A percentile compares a stretch with the other conserved stretches of the same genome.
Conservation (phyloP, 1,140 invertebrate species). For the Drosophila kohkoa region DNA sequence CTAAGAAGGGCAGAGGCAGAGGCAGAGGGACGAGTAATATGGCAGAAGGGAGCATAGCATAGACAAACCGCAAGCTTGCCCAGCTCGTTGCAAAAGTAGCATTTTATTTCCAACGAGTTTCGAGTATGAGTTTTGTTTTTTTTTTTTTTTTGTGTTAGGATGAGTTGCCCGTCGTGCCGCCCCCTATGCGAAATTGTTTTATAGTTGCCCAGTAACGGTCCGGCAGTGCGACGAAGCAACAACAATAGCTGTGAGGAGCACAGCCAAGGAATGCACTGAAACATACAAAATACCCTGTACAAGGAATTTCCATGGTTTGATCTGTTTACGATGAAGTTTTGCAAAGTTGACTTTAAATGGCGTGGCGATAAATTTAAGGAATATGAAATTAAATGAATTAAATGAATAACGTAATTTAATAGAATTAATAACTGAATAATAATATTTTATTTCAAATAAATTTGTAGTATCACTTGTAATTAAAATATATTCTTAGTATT, state of each 20-base stretch:
- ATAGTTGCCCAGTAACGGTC: constrained; percentile 65
- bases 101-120: constrained; percentile 35
- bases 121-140: background rate
- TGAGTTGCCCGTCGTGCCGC: constrained; percentile 29
- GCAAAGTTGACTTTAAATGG: background rate
- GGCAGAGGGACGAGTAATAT: constrained; percentile 9
- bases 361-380: too few species aligned
- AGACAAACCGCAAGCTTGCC: constrained; percentile 48
- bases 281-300: constrained; percentile 22
- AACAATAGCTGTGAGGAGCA: constrained; percentile 14
- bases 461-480: too few species aligned
- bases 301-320: background rate
- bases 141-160: background rate
- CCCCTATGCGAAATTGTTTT: constrained; percentile 76
- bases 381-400: too few species aligned
- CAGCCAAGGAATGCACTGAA: background rate
- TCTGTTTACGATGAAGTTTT: background rate
- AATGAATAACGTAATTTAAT: too few species aligned
- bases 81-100: constrained; percentile 53
- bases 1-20: constrained; percentile 22
- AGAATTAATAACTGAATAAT: too few species aligned
- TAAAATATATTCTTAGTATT: too few species aligned
- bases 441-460: too few species aligned
- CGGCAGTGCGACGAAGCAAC: constrained; percentile 32
- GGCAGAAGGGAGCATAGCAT: background rate